Evolutionary conservation across 2,113 vertebrate species (phyloP).

Genomic region (Varanus komodoensis): DNA sequence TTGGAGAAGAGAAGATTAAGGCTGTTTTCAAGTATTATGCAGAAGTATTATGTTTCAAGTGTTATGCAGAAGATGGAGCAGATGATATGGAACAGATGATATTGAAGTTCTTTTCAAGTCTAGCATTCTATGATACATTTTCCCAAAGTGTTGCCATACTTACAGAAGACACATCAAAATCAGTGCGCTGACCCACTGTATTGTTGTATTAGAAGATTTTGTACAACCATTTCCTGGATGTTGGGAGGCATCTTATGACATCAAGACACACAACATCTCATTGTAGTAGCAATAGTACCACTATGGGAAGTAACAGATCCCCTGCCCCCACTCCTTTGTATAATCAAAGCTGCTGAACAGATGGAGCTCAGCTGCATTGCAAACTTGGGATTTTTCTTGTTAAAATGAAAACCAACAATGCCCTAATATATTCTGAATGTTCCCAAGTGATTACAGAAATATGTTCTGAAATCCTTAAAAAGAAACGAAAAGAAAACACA

Average conservation of each 20-base stretch:
- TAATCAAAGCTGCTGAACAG: not conserved
- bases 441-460: not conserved
- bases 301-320: not conserved
- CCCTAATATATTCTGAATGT: not conserved
- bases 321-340: not conserved
- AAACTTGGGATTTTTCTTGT: not conserved
- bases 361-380: accelerated
- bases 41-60: no score
- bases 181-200: not conserved
- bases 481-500: no score
- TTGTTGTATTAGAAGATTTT: not conserved
- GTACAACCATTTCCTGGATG: not conserved
- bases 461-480: not conserved
- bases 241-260: not conserved
- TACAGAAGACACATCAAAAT: no score
- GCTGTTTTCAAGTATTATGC: no score
- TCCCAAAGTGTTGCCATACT: not conserved
- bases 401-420: not conserved
- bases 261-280: accelerated
- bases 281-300: not conserved
- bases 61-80: no score
- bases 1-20: not conserved
- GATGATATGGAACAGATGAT: no score
- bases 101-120: no score
- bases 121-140: no score